These are phyloP conservation scores for Campoplex capitator DNA, from an alignment of 2,888 invertebrate species.

Conservation along the genomic window DNA sequence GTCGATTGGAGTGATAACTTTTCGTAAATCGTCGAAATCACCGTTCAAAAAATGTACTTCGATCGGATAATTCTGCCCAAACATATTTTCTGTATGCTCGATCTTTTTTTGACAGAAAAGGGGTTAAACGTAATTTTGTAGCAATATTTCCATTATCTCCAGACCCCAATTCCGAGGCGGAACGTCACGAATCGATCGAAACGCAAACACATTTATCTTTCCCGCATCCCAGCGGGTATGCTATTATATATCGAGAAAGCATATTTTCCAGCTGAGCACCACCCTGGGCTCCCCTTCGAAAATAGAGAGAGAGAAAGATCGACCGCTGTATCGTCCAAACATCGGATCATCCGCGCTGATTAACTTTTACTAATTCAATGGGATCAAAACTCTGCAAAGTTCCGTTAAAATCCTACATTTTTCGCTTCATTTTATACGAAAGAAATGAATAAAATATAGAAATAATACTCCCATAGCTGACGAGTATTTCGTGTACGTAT, in stretches of 20 bases:
- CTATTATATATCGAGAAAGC: constrained; percentile 68
- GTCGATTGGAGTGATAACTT: no score
- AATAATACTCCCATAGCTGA: constrained; percentile 43
- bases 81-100: not conserved
- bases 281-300: constrained; percentile 39
- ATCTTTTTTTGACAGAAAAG: constrained; percentile 8
- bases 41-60: not conserved
- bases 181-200: constrained; percentile 70
- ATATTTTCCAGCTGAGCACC: constrained; percentile 73
- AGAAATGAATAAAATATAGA: constrained; percentile 59
- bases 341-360: constrained; percentile 76
- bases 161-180: constrained; percentile 55
- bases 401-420: constrained; percentile 32
- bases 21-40: not conserved
- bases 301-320: constrained; percentile 34
- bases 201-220: constrained; percentile 55
- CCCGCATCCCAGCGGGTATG: constrained; percentile 27
- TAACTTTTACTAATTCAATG: constrained; percentile 78
- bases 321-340: constrained; percentile 65
- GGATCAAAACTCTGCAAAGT: constrained; percentile 49
- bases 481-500: constrained; percentile 10
- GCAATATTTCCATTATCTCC: constrained; percentile 48
- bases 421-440: not conserved
- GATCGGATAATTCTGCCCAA: not conserved
- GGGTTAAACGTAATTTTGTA: not conserved